Base-by-base conservation (phyloP, 2,888 invertebrate species). In the Drosophila phalerata region DNA sequence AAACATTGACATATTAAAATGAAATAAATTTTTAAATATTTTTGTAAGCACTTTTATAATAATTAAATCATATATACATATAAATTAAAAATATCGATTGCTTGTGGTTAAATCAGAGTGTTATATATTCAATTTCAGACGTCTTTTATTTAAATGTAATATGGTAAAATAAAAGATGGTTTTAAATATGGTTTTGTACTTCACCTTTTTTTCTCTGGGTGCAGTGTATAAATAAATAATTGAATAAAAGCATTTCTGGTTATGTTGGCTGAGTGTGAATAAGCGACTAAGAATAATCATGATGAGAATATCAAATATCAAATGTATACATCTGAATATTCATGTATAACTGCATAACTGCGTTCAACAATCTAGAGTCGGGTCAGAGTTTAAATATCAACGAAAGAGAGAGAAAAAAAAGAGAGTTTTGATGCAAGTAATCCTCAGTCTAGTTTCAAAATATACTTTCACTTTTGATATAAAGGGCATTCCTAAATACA, bases 401-500 rank as follows among this genome's bases (percentile, higher is more conserved):
- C 28, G 30, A 49, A 17, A 37, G 17, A 30, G 15, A n/a, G 17
- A 51, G 48, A 22, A 6, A 47, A n/a, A 43, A 17, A 17, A n/a
- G 48, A 22, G 19, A 13, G 17, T 15, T 17, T 17, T 56, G 32
- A 22, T 32, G 52, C 38, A 51, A 51, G n/a, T 52, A 13, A 15
- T 53, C 30, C 28, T 13, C 28, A 10, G 55, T n/a, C 48, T 48
- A 47, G 9, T 15, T n/a, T 47, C n/a, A n/a, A 2, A 2, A n/a
- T 11, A 2, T 19, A 56, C 48, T 70, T 64, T 69, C 55, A 38
- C 63, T 61, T 61, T 28, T 11, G 8, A 17, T 28, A 38, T 28
- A 17, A 55, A 22, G 69, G 61, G 25, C 25, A 22, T 64, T 28
- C 51, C 52, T 53, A 55, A 15, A 56, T 22, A 76, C 77, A 62